Evolutionary conservation across 2,797 vertebrate species (phyloP).

Genomic region (Orestias chungarensis): DNA sequence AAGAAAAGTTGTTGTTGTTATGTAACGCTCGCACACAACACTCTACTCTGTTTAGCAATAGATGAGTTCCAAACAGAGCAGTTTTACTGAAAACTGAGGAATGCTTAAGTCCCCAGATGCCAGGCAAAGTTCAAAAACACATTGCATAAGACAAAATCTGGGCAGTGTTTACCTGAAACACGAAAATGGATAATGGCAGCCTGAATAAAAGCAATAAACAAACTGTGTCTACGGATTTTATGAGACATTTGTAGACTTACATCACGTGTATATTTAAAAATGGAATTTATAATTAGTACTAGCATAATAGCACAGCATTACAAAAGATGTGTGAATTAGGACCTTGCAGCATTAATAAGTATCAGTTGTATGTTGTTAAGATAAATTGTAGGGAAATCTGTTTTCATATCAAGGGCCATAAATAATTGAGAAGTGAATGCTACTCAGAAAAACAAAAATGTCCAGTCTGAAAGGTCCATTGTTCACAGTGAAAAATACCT

Average conservation of each 20-base stretch:
- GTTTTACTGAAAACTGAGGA: slow-evolving; percentile 51
- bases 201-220: slow-evolving; percentile 18
- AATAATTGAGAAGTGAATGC: slow-evolving; percentile 34
- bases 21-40: slow-evolving; percentile 30
- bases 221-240: neutral
- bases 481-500: slow-evolving; percentile 52
- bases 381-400: slow-evolving; percentile 26
- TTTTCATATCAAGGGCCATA: slow-evolving; percentile 33
- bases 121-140: slow-evolving; percentile 52
- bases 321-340: slow-evolving; percentile 16
- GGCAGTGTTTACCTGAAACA: slow-evolving; percentile 43
- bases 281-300: slow-evolving; percentile 33
- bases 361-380: slow-evolving; percentile 26
- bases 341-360: slow-evolving; percentile 26
- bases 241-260: slow-evolving; percentile 32
- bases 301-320: neutral
- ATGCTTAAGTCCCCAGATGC: slow-evolving; percentile 56
- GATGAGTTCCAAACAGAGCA: slow-evolving; percentile 49
- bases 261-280: slow-evolving; percentile 32
- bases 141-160: slow-evolving; percentile 62
- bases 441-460: slow-evolving; percentile 25
- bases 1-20: slow-evolving; percentile 45
- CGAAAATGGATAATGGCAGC: slow-evolving; percentile 18
- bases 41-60: slow-evolving; percentile 48
- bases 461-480: slow-evolving; percentile 30